Percentiles rank a stretch among this genome's conserved stretches.
Conservation (phyloP, 2,888 invertebrate genomes). For the Saturnia pavonia region DNA sequence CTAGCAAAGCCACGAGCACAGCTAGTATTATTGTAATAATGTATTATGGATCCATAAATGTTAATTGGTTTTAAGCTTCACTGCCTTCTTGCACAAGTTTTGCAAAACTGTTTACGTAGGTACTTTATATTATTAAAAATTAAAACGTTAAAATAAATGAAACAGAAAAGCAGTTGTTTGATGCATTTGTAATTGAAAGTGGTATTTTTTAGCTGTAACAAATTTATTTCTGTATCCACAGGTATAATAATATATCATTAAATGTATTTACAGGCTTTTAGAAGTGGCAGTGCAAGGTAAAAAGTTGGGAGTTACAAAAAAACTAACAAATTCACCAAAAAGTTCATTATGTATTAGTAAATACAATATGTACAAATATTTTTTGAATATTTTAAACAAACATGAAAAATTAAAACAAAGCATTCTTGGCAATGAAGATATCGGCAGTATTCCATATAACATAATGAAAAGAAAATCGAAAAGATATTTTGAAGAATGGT, state of each 20-base stretch:
- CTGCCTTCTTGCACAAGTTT: too few relatives aligned
- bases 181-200: too few relatives aligned
- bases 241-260: too few relatives aligned
- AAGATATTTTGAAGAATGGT: slow-evolving; percentile 62
- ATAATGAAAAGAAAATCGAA: slow-evolving; percentile 63
- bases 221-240: too few relatives aligned
- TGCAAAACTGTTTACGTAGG: too few relatives aligned
- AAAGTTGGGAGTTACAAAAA: slow-evolving; percentile 90
- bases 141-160: neutral
- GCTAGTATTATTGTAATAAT: too few relatives aligned
- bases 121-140: neutral
- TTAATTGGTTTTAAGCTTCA: too few relatives aligned
- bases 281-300: slow-evolving; percentile 90
- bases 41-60: too few relatives aligned
- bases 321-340: slow-evolving; percentile 64
- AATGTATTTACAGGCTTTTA: slow-evolving; percentile 75
- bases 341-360: slow-evolving; percentile 80
- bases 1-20: too few relatives aligned
- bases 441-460: slow-evolving; percentile 55
- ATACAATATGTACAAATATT: slow-evolving; percentile 75
- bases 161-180: too few relatives aligned
- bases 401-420: slow-evolving; percentile 43
- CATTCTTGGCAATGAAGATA: slow-evolving; percentile 36
- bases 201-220: too few relatives aligned
- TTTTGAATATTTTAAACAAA: slow-evolving; percentile 60